Evolutionary conservation across 2,797 vertebrate species (phyloP).

Genomic region (Kryptolebias ocellatus): DNA sequence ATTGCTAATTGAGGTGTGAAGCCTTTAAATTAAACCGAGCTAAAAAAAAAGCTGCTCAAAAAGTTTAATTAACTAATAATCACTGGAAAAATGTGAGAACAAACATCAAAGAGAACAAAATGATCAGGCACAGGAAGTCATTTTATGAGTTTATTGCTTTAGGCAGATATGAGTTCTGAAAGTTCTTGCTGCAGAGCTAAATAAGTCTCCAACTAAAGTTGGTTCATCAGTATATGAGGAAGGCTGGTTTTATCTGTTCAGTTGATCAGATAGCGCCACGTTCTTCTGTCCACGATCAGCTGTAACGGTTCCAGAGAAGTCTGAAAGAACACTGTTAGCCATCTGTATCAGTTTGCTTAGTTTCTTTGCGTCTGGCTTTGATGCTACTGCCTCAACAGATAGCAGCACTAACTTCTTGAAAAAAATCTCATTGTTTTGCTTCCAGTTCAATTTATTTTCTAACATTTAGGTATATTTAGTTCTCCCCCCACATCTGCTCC

Average conservation of each 20-base stretch:
- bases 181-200: neutral
- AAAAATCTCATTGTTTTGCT: neutral
- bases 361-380: neutral
- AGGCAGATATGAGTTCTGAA: neutral
- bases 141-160: too few species aligned
- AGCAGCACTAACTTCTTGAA: neutral
- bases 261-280: neutral
- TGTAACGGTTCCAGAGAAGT: too few species aligned
- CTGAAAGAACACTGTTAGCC: neutral
- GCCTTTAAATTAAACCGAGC: too few species aligned
- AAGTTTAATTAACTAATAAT: too few species aligned
- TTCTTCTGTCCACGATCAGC: neutral
- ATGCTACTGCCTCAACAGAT: slow-evolving; percentile 2
- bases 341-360: slow-evolving; percentile 3
- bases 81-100: neutral
- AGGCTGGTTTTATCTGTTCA: neutral
- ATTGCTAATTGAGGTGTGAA: neutral
- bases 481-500: too few species aligned
- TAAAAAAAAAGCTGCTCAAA: too few species aligned
- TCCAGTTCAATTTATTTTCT: neutral
- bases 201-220: neutral
- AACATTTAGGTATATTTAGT: neutral
- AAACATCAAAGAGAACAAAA: neutral
- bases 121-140: neutral
- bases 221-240: neutral